Evolutionary conservation across 2,888 invertebrate genomes (phyloP).

Genomic region (Hirtodrosophila confusa): DNA sequence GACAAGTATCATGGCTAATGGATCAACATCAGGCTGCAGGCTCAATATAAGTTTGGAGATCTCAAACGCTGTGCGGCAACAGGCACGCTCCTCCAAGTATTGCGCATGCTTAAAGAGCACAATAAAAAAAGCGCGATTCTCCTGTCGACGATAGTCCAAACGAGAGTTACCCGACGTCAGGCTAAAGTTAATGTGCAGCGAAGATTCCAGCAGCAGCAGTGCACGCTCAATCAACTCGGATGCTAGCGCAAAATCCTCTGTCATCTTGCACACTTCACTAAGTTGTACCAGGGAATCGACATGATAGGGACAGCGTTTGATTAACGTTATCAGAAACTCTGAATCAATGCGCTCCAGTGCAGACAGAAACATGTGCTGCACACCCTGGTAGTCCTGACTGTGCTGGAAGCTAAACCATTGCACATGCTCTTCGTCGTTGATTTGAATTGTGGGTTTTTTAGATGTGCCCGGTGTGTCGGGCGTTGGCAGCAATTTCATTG

Average conservation of each 20-base stretch:
- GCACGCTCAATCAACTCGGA: constrained; percentile 92
- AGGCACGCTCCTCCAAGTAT: constrained; percentile 91
- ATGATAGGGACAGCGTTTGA: constrained; percentile 91
- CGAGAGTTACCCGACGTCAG: constrained; percentile 89
- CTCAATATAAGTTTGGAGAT: constrained; percentile 92
- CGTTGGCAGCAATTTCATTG: constrained; percentile 87
- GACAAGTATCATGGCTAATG: constrained; percentile 90
- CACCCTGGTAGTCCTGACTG: constrained; percentile 89
- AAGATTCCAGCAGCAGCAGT: constrained; percentile 90
- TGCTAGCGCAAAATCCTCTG: constrained; percentile 91
- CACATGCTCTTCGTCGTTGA: constrained; percentile 62
- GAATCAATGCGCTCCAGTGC: constrained; percentile 92
- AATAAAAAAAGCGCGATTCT: constrained; percentile 92
- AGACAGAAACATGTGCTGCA: constrained; percentile 90
- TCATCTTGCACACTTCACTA: constrained; percentile 90
- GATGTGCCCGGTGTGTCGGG: constrained; percentile 63
- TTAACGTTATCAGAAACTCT: constrained; percentile 90
- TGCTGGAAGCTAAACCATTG: constrained; percentile 91
- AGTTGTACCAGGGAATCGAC: constrained; percentile 92
- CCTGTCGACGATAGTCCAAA: constrained; percentile 91
- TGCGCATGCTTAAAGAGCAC: constrained; percentile 92
- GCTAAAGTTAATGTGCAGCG: constrained; percentile 92
- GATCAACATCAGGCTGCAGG: constrained; percentile 90
- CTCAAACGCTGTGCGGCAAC: constrained; percentile 94
- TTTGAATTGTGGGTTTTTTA: constrained; percentile 55